Conservation (phyloP, 2,888 invertebrate species). For the Amorpha juglandis region DNA sequence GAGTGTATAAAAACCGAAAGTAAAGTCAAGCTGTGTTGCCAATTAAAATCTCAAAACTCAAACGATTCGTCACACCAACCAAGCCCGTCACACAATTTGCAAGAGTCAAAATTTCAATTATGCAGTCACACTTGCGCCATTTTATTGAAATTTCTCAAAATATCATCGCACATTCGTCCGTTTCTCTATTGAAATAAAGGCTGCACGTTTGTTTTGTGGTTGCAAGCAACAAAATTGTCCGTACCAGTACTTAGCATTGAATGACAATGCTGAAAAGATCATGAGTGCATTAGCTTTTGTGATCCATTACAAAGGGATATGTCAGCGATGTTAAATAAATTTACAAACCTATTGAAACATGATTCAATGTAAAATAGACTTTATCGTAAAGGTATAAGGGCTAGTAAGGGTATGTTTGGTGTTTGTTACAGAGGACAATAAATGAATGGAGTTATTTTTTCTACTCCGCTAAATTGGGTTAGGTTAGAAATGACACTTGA, state of each 20-base stretch:
- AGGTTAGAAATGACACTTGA: slow-evolving; percentile 70
- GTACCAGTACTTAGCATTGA: slow-evolving; percentile 73
- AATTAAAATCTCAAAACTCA: slow-evolving; percentile 60
- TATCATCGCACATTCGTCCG: slow-evolving; percentile 33
- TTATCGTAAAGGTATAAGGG: neutral
- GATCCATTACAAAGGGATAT: slow-evolving; percentile 26
- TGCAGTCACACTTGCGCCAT: slow-evolving; percentile 45
- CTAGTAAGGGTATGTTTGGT: neutral
- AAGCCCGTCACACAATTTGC: slow-evolving; percentile 79
- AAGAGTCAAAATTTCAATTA: slow-evolving; percentile 82
- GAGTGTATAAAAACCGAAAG: slow-evolving; percentile 28
- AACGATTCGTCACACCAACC: slow-evolving; percentile 61
- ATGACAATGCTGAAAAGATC: slow-evolving; percentile 80
- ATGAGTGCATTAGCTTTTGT: slow-evolving; percentile 81
- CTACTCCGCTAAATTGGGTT: slow-evolving; percentile 70
- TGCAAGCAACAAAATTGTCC: slow-evolving; percentile 35
- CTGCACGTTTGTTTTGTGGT: neutral
- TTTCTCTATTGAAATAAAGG: slow-evolving; percentile 30
- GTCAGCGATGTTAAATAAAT: slow-evolving; percentile 19
- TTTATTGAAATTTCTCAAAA: slow-evolving; percentile 19
- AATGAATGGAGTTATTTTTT: slow-evolving; percentile 51
- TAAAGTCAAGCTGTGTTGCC: slow-evolving; percentile 62
- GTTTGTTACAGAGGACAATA: slow-evolving; percentile 35
- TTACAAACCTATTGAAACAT: neutral
- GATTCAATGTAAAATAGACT: neutral